A percentile compares a stretch with the other conserved stretches of the same genome.
phyloP scores from a whole-genome alignment of 2,797 vertebrate genomes.

The Antrozous pallidus region DNA sequence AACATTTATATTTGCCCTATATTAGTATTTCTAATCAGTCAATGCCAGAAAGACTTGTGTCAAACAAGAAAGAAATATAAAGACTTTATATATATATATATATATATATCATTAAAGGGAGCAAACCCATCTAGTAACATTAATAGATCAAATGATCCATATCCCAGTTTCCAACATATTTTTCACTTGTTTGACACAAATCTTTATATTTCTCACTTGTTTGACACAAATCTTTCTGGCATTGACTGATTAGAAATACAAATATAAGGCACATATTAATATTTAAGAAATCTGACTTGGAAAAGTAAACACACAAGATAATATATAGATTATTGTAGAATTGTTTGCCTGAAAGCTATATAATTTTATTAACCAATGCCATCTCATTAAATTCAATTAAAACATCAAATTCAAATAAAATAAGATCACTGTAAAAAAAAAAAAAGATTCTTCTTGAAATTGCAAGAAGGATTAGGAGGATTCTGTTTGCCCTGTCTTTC shows the following conservation, averaged over 20 bases:
- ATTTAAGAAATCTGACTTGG: neutral
- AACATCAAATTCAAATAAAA: neutral
- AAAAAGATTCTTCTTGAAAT: neutral
- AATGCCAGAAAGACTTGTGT: neutral
- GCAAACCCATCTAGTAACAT: too few relatives aligned
- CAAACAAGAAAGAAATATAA: neutral
- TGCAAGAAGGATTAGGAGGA: neutral
- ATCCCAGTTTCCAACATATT: neutral
- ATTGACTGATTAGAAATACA: neutral
- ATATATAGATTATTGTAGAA: neutral
- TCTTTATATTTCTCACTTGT: neutral
- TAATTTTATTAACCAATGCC: neutral
- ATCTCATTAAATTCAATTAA: neutral
- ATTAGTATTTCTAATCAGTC: neutral
- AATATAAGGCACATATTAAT: neutral
- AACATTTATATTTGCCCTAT: neutral
- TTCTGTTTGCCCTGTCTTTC: neutral
- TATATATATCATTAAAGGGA: too few relatives aligned
- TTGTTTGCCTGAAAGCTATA: neutral
- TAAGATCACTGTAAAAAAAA: neutral
- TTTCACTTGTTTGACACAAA: neutral
- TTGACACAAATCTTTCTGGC: neutral
- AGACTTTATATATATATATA: too few relatives aligned
- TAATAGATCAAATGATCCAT: neutral
- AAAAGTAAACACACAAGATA: neutral